Evolutionary conservation across 2,113 vertebrate genomes (phyloP), one percentile per base, ranked within the genome.

Genomic region (Muntiacus reevesi): DNA sequence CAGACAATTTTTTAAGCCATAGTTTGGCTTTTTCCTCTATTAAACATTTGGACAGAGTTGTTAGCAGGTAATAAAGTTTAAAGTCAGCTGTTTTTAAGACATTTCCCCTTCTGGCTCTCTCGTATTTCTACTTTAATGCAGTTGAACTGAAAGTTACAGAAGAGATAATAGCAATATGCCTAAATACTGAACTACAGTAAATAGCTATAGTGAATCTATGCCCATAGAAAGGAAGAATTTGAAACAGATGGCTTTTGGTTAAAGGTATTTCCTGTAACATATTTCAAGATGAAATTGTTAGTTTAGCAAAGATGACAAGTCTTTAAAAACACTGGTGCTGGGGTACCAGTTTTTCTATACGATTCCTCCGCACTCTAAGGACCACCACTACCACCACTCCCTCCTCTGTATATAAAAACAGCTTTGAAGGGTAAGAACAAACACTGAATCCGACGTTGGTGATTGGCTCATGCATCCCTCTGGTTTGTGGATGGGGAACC

Each of bases 211-310:
- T n/a, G 82, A 87, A 93, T 88, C 19, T 54, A 17, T 89, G 55
- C 21, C 78, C 78, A 25, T 47, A 67, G 50, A 93, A 94, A 85
- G 87, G n/a, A 71, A 89, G 45, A 62, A 52, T 96, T 81, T n/a
- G 8, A 91, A 97, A 90, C 96, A 97, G 85, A 87, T 90, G 96
- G 47, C 78, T 79, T 43, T 84, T 79, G 91, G 91, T 87, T 81
- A 78, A 94, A 94, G 92, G 81, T 81, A 50, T 60, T 95, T 96
- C 91, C 71, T 83, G n/a, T 45, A 89, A 88, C n/a, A 59, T 71
- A 87, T 78, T 97, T 91, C 76, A 76, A 87, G 76, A 71, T n/a
- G 85, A 89, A 89, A 81, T 82, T 64, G 86, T 91, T 85, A 76
- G 60, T 40, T 25, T 78, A 87, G 74, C 82, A 59, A 82, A 95